phyloP scores from a whole-genome alignment of 1,140 invertebrate genomes.

The Lithobius niger region DNA sequence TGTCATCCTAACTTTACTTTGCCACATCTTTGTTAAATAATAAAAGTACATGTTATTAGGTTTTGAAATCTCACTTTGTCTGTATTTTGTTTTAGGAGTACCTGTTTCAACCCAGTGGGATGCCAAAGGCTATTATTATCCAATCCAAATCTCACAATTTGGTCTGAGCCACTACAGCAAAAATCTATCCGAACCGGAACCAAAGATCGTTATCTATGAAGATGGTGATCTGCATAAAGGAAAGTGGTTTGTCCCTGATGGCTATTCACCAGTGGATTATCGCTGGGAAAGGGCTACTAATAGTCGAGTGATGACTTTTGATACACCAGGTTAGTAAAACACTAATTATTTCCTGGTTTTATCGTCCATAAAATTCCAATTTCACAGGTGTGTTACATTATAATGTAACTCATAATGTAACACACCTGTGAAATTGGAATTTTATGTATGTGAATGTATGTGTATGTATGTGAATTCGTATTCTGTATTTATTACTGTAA shows the following conservation, averaged over 20 bases:
- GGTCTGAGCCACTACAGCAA: slow-evolving; percentile 95
- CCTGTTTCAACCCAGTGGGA: slow-evolving; percentile 94
- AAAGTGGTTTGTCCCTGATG: slow-evolving; percentile 24
- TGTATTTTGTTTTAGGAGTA: slow-evolving; percentile 48
- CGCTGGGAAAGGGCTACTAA: slow-evolving; percentile 14
- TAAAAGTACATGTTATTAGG: no score
- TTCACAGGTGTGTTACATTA: no score
- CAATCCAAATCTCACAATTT: slow-evolving; percentile 97
- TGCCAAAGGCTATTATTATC: slow-evolving; percentile 76
- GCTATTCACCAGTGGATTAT: slow-evolving; percentile 16
- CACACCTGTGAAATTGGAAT: no score
- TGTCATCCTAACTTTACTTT: no score
- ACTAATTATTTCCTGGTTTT: no score
- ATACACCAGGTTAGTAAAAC: slow-evolving; percentile 26
- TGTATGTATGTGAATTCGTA: no score
- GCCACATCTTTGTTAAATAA: no score
- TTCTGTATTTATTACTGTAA: no score
- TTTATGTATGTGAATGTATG: no score
- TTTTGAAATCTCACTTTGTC: no score
- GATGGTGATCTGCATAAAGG: slow-evolving; percentile 50
- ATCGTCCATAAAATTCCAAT: no score
- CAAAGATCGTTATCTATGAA: slow-evolving; percentile 51
- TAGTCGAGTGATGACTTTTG: slow-evolving; percentile 24
- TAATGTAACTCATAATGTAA: no score
- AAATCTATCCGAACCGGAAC: slow-evolving; percentile 68